Conservation (phyloP, 2,113 vertebrate genomes). For the Malurus melanocephalus region DNA sequence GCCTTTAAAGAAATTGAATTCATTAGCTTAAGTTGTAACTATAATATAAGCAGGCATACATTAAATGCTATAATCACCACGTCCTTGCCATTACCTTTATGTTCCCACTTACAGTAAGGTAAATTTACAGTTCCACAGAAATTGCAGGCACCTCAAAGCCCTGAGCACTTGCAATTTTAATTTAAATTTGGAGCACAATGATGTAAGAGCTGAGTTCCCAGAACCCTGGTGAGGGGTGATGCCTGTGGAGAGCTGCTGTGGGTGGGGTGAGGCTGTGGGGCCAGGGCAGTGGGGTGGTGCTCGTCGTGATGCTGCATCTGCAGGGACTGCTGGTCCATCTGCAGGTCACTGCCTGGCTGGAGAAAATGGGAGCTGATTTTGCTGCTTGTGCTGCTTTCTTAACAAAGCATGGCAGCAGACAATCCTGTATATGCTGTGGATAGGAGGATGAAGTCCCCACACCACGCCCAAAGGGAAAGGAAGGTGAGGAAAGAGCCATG, state of each 20-base stretch:
- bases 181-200: neutral
- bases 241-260: neutral
- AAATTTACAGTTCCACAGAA: constrained; percentile 2
- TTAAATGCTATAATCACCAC: neutral
- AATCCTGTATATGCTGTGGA: accelerated
- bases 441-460: accelerated
- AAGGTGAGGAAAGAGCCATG: neutral
- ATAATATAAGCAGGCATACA: constrained; percentile 18
- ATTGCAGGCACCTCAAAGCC: neutral
- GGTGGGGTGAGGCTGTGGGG: accelerated
- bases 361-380: neutral
- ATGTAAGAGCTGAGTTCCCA: neutral
- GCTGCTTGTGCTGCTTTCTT: neutral
- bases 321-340: too few species aligned
- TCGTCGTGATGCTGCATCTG: neutral
- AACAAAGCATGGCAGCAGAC: neutral
- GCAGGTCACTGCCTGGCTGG: neutral
- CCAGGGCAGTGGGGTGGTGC: neutral
- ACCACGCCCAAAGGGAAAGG: neutral
- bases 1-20: constrained; percentile 30
- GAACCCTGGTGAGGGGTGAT: neutral
- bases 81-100: neutral
- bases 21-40: constrained; percentile 6
- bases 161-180: neutral
- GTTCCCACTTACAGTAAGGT: neutral